These are phyloP conservation scores for Pteruthius melanotis DNA, from an alignment of 2,113 vertebrate genomes.

Conservation along the genomic window DNA sequence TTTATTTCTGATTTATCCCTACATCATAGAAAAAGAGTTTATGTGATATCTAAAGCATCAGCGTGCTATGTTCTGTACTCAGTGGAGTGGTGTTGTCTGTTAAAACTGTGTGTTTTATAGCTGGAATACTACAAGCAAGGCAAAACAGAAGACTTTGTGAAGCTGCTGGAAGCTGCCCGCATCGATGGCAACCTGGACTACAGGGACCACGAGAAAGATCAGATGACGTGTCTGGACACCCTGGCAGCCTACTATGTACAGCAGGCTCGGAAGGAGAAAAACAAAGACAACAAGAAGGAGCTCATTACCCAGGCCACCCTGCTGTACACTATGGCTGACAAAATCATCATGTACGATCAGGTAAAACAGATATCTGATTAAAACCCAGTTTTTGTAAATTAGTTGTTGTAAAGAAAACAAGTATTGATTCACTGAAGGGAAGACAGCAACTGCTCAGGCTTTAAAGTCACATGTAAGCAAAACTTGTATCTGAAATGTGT, in stretches of 20 bases:
- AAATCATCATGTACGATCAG: conserved; percentile 99
- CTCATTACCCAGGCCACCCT: conserved; percentile 97
- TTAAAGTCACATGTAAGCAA: not conserved
- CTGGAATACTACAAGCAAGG: conserved; percentile 99
- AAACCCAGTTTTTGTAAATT: not conserved
- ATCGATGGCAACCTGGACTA: conserved; percentile 99
- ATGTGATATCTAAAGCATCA: not conserved
- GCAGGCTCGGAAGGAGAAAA: conserved; percentile 96
- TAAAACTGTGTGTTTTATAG: conserved; percentile 64
- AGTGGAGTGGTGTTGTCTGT: not conserved
- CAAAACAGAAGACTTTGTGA: conserved; percentile 98
- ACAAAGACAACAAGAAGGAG: conserved; percentile 99
- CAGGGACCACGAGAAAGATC: conserved; percentile 97
- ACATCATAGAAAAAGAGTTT: not conserved
- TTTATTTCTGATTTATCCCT: not conserved
- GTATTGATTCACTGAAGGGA: not conserved
- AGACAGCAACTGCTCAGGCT: not conserved
- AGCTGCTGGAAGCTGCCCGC: conserved; percentile 94
- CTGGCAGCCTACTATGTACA: conserved; percentile 97
- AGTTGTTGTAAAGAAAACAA: not conserved
- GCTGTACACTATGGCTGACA: conserved; percentile 98
- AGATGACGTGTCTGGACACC: conserved; percentile 98
- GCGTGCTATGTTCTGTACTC: not conserved
- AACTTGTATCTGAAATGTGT: not conserved
- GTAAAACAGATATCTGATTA: conserved; percentile 62